These are phyloP conservation scores for Drosophila prosaltans DNA, from an alignment of 1,140 invertebrate species.

Conservation along the genomic window DNA sequence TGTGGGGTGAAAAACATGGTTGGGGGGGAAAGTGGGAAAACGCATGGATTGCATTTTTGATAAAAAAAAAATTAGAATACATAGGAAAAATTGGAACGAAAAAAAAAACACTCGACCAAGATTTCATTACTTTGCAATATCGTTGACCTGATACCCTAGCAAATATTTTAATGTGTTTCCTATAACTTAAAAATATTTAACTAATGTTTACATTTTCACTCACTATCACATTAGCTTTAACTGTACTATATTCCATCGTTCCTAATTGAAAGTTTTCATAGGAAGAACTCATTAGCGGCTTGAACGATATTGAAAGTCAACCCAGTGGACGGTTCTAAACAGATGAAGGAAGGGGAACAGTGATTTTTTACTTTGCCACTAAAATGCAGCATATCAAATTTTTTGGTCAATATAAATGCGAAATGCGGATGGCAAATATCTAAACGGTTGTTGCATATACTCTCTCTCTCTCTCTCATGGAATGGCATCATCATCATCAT, in stretches of 20 bases:
- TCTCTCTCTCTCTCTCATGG: background rate
- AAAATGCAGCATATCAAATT: too few relatives aligned
- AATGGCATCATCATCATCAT: constrained; percentile 1
- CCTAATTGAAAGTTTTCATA: too few relatives aligned
- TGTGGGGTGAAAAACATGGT: background rate
- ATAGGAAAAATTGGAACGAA: constrained; percentile 47
- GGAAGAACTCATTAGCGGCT: too few relatives aligned
- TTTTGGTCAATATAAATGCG: background rate
- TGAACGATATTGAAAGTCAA: too few relatives aligned
- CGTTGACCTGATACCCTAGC: background rate
- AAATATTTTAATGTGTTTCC: too few relatives aligned
- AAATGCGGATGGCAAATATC: background rate
- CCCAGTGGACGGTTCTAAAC: too few relatives aligned
- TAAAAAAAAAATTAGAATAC: constrained; percentile 44
- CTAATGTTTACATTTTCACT: too few relatives aligned
- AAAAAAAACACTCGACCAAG: constrained; percentile 11
- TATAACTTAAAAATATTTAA: too few relatives aligned
- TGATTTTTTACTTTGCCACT: too few relatives aligned
- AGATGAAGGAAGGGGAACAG: too few relatives aligned
- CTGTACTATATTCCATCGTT: too few relatives aligned
- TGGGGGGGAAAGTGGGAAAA: background rate
- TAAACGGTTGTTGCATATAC: background rate
- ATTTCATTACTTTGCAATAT: background rate
- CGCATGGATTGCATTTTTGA: constrained; percentile 30
- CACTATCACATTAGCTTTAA: too few relatives aligned